Conservation (phyloP, 2,888 invertebrate species). For the Timema cristinae region DNA sequence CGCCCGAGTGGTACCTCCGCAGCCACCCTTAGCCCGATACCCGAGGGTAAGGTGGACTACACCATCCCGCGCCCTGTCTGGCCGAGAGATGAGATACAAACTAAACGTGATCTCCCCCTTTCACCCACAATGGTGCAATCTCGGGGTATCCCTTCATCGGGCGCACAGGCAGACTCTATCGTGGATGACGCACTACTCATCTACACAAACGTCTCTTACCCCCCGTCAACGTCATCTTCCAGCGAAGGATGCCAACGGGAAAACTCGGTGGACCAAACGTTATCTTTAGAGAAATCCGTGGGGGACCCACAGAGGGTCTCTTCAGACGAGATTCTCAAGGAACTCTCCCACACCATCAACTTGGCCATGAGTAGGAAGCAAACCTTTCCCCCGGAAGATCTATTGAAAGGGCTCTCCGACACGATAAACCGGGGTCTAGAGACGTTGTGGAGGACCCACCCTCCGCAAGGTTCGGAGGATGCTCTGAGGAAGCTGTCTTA, state of each 20-base stretch:
- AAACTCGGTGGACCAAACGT: constrained; percentile 27
- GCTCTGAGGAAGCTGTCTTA: constrained; percentile 45
- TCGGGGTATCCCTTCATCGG: background rate
- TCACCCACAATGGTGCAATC: background rate
- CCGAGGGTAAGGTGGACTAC: constrained; percentile 47
- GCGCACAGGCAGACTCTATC: constrained; percentile 38
- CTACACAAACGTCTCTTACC: constrained; percentile 43
- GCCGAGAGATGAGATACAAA: constrained; percentile 38
- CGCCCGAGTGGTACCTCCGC: constrained; percentile 34
- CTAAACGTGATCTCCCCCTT: background rate
- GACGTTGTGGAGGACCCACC: constrained; percentile 32
- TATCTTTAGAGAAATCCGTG: constrained; percentile 17
- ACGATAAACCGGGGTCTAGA: constrained; percentile 43
- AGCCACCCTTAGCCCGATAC: constrained; percentile 45
- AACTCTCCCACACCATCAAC: constrained; percentile 44
- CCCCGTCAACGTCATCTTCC: constrained; percentile 25
- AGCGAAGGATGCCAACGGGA: constrained; percentile 30
- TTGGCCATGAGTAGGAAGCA: constrained; percentile 43
- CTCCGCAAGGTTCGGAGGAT: constrained; percentile 41
- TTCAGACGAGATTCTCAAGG: constrained; percentile 42
- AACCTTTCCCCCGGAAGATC: constrained; percentile 42
- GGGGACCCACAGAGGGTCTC: constrained; percentile 27
- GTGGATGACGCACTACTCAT: constrained; percentile 45
- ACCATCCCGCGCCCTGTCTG: constrained; percentile 47
- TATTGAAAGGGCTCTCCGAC: constrained; percentile 43